phyloP scores from a whole-genome alignment of 2,113 vertebrate genomes.

The Alosa alosa region DNA sequence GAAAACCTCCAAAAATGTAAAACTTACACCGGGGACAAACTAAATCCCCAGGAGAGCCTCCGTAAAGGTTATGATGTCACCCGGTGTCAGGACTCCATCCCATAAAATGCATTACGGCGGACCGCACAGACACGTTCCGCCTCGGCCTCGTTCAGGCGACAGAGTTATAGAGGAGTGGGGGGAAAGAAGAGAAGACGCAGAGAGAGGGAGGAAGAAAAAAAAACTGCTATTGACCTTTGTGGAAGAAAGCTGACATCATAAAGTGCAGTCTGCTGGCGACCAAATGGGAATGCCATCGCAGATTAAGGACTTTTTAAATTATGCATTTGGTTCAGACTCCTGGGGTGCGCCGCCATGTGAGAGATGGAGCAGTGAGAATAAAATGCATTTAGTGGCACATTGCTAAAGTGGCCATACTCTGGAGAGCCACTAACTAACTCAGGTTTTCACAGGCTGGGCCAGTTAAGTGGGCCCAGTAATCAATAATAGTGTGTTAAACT shows the following conservation, averaged over 20 bases:
- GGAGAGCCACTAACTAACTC: slow-evolving; percentile 54
- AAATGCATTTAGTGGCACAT: slow-evolving; percentile 56
- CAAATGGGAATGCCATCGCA: slow-evolving; percentile 73
- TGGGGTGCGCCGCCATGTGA: slow-evolving; percentile 57
- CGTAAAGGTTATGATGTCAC: slow-evolving; percentile 62
- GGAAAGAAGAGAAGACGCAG: slow-evolving; percentile 2
- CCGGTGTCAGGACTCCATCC: slow-evolving; percentile 58
- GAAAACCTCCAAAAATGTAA: slow-evolving; percentile 11
- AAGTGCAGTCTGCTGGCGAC: slow-evolving; percentile 71
- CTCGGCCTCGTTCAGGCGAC: neutral
- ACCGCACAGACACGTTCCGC: slow-evolving; percentile 30
- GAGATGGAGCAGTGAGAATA: slow-evolving; percentile 60
- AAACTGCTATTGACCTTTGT: slow-evolving; percentile 68
- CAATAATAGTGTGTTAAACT: slow-evolving; percentile 50
- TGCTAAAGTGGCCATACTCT: slow-evolving; percentile 47
- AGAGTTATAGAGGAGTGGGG: neutral
- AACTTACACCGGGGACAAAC: slow-evolving; percentile 18
- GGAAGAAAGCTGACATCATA: slow-evolving; percentile 74
- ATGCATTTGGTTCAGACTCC: slow-evolving; percentile 72
- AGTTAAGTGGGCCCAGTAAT: slow-evolving; percentile 51
- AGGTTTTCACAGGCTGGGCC: slow-evolving; percentile 37
- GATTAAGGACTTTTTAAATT: slow-evolving; percentile 76
- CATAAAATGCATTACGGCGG: slow-evolving; percentile 56
- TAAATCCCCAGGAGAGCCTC: slow-evolving; percentile 37
- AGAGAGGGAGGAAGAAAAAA: slow-evolving; percentile 32